Base-by-base conservation (phyloP, 1,140 invertebrate genomes). In the Drosophila suzukii region DNA sequence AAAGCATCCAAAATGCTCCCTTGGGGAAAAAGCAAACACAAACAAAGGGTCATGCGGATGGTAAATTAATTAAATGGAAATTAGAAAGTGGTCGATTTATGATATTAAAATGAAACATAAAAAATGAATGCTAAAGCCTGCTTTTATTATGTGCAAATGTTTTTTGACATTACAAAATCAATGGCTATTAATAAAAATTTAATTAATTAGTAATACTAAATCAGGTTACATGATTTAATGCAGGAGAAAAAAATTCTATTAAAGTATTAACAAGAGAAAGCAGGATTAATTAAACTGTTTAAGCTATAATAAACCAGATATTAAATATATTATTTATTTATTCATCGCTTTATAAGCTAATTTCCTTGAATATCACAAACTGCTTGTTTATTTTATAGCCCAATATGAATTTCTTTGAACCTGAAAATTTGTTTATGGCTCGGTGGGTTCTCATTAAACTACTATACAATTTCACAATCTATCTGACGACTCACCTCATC, bases 31-130 rank as follows among this genome's bases (percentile, higher is more conserved):
- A 49, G 51, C 13, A 38, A 57, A 70, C 20, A 47, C 15, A 49
- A 71, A 58, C 41, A 71, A 36, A 20, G 10, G 15, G 10, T 56
- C 43, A n/a, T 15, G 38, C 10, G 50, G 12, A 13, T 41, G 36
- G 49, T 56, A 72, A 73, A 60, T 72, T 17, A 60, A 73, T 72
- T 72, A 72, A 60, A 72, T 60, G 32, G 15, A 70, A 70, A 55
- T 70, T 68, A 39, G 41, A 27, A 39, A 32, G 49, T 30, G 36
- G 15, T 13, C 17, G 15, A 24, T 27, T 65, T 53, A 12, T 44
- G 30, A 65, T 60, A 47, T 61, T 46, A 47, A 24, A 62, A 38
- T 44, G 32, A 12, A 6, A 6, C 12, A 3, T 49, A n/a, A n/a
- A 27, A 47, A 27, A 3, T 7, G 4, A 24, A 12, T 24, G 17